A percentile compares a stretch with the other conserved stretches of the same genome.
Evolutionary conservation across 1,140 invertebrate genomes (phyloP).

Genomic region (Drosophila insularis): DNA sequence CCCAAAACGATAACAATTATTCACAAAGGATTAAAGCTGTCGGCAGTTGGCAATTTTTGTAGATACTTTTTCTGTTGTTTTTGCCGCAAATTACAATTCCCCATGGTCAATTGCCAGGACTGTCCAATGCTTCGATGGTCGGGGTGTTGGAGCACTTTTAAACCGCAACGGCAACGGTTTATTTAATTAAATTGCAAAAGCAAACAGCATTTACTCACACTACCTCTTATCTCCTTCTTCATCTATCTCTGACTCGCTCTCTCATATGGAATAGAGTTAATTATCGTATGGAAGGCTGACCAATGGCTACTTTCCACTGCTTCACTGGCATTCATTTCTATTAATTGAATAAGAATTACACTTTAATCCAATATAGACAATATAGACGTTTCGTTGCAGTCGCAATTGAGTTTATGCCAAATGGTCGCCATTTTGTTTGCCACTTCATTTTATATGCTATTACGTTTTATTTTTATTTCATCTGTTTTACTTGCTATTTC

Average conservation of each 20-base stretch:
- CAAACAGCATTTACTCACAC: constrained; percentile 19
- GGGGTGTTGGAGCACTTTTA: constrained; percentile 23
- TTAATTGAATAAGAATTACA: constrained; percentile 73
- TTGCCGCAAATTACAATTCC: constrained; percentile 70
- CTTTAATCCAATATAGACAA: constrained; percentile 64
- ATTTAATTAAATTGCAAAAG: constrained; percentile 76
- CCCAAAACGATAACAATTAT: constrained; percentile 77
- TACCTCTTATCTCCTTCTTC: not conserved
- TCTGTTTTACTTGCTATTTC: constrained; percentile 17
- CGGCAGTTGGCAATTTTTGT: constrained; percentile 62
- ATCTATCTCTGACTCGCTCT: not conserved
- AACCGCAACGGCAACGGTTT: constrained; percentile 71
- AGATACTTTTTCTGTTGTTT: constrained; percentile 36
- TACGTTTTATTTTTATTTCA: constrained; percentile 57
- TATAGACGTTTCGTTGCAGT: constrained; percentile 22
- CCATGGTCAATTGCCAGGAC: constrained; percentile 49
- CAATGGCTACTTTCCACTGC: not conserved
- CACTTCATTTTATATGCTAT: constrained; percentile 61
- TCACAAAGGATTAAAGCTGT: constrained; percentile 77
- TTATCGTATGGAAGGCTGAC: constrained; percentile 48
- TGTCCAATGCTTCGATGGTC: not conserved
- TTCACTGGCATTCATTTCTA: constrained; percentile 51
- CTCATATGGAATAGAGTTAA: constrained; percentile 25
- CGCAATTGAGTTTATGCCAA: constrained; percentile 28
- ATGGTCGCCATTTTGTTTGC: constrained; percentile 61